Percentiles rank a stretch among this genome's conserved stretches.
Conservation (phyloP, 1,140 invertebrate species). For the Scaptomyza pallida region DNA sequence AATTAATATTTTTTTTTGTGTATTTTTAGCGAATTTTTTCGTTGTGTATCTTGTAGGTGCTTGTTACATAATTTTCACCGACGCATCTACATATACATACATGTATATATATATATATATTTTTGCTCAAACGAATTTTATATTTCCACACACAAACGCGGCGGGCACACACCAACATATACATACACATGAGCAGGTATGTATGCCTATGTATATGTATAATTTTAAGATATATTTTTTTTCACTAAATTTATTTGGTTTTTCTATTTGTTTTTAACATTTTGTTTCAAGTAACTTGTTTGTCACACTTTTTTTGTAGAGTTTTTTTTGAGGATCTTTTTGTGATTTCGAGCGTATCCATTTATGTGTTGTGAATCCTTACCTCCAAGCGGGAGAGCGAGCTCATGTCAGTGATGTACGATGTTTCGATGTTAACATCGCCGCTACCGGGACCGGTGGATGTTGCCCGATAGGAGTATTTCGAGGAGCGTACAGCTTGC, state of each 20-base stretch:
- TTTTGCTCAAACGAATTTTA: slow-evolving; percentile 73
- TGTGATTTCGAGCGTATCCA: slow-evolving; percentile 10
- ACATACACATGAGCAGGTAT: slow-evolving; percentile 16
- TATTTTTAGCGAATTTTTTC: slow-evolving; percentile 48
- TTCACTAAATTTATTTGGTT: slow-evolving; percentile 30
- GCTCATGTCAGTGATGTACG: slow-evolving; percentile 94
- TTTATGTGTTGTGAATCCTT: slow-evolving; percentile 75
- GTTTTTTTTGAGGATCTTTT: too few relatives aligned
- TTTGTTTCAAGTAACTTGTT: slow-evolving; percentile 18
- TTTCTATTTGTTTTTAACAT: slow-evolving; percentile 25
- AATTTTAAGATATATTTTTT: slow-evolving; percentile 46
- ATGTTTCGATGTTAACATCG: slow-evolving; percentile 94
- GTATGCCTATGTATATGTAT: slow-evolving; percentile 32
- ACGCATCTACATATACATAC: slow-evolving; percentile 21
- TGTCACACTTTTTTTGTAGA: slow-evolving; percentile 7
- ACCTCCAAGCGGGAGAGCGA: slow-evolving; percentile 96
- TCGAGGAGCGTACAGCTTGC: slow-evolving; percentile 92
- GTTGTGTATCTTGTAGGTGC: slow-evolving; percentile 35
- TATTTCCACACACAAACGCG: slow-evolving; percentile 75
- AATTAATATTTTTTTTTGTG: neutral
- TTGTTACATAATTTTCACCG: slow-evolving; percentile 52
- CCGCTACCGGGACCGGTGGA: slow-evolving; percentile 91
- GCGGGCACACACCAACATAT: slow-evolving; percentile 26
- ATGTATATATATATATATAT: slow-evolving; percentile 56
- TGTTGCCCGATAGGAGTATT: slow-evolving; percentile 92